Base-by-base conservation (phyloP, 2,797 vertebrate genomes). In the Protosalanx chinensis region DNA sequence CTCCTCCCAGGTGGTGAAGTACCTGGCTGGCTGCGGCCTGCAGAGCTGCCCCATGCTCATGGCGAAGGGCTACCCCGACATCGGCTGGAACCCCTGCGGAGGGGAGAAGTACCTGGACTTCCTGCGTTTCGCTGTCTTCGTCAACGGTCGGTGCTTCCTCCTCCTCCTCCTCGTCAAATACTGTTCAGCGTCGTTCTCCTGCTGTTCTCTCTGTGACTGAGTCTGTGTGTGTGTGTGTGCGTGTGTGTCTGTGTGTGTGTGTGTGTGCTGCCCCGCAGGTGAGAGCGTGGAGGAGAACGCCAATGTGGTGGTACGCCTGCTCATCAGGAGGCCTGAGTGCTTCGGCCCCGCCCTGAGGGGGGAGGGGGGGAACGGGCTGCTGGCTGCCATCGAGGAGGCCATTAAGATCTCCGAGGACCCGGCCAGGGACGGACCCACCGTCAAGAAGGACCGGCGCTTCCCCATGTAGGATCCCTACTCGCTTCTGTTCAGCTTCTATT, bases 251-350 rank as follows among this genome's bases (percentile, higher is more conserved):
- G 86, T 3, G 35, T 37, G 41, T 46, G 41, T 10, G 91, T 56
- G 8, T 60, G 33, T 62, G 15, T 64, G n/a, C 61, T 58, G 15
- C 71, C 37, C 37, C 6, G 1, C 72, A 98, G 96, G 96, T 0
- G 96, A 98, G 88, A 98, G 96, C 0, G 96, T 98, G 74, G 96
- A 98, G 75, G 96, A 98, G 87, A 98, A 98, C 1, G 96, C 97
- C 76, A 98, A 97, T 0, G 97, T 98, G 57, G 97, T 98, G 35
- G 96, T 98, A 0, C 92, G 96, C 27, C 92, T 98, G 80, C 92
- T 98, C 61, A 98, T 98, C 80, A 94, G 96, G 1, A 91, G 96
- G 5, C 96, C 96, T 0, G 96, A 98, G 82, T 97, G 96, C 82
- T 98, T 98, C 0, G 97, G 97, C 35, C 97, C 97, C 0, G 97